These are phyloP conservation scores for Enteromius trimaculatus DNA, from an alignment of 2,797 vertebrate species.

Conservation along the genomic window DNA sequence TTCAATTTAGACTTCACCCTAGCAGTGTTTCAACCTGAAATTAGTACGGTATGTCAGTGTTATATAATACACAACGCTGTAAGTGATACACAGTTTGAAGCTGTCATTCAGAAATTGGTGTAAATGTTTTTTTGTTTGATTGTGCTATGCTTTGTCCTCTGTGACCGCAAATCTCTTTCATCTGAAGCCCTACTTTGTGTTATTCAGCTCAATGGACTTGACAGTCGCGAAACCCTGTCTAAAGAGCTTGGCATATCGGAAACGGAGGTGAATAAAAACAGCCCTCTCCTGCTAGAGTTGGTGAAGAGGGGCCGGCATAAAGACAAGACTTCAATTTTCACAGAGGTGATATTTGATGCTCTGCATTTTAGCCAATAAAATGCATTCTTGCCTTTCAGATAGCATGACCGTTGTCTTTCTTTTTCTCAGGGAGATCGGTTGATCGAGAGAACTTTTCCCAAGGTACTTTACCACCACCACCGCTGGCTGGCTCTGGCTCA, in stretches of 20 bases:
- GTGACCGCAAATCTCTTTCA: background rate
- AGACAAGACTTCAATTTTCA: slow-evolving; percentile 58
- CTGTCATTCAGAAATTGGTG: slow-evolving; percentile 13
- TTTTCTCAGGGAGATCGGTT: slow-evolving; percentile 47
- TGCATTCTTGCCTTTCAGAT: background rate
- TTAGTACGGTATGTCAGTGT: slow-evolving; percentile 79
- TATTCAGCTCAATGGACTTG: slow-evolving; percentile 80
- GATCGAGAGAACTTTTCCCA: slow-evolving; percentile 41
- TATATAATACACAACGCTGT: background rate
- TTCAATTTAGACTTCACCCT: slow-evolving; percentile 94
- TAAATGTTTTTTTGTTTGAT: background rate
- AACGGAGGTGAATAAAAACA: slow-evolving; percentile 76
- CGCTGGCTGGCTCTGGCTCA: background rate
- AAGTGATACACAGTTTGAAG: background rate
- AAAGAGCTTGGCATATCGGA: slow-evolving; percentile 84
- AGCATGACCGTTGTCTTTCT: background rate
- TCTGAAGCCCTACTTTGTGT: background rate
- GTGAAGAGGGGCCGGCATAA: slow-evolving; percentile 79
- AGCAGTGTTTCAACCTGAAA: slow-evolving; percentile 94
- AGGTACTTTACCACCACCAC: slow-evolving; percentile 52
- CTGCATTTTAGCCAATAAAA: background rate
- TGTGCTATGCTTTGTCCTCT: background rate
- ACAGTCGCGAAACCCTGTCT: slow-evolving; percentile 82
- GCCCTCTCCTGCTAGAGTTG: slow-evolving; percentile 86
- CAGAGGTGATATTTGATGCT: slow-evolving; percentile 70